These are phyloP conservation scores for Platycheirus albimanus DNA, from an alignment of 2,888 invertebrate genomes.

Conservation along the genomic window DNA sequence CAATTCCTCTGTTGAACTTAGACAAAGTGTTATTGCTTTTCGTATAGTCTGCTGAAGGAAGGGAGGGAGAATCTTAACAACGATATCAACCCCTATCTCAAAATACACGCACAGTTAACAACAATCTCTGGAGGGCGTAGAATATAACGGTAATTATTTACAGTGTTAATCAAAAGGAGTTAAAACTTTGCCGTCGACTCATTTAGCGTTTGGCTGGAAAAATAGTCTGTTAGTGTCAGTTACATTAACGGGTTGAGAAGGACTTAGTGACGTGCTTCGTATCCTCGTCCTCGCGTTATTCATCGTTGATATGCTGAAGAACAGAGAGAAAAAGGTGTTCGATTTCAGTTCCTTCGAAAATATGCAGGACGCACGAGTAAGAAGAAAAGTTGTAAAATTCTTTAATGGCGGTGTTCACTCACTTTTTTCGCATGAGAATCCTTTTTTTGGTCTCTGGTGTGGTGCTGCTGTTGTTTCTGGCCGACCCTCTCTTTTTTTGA, in stretches of 20 bases:
- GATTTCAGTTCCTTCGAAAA: too few species aligned
- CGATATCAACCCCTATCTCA: not conserved
- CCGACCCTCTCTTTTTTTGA: too few species aligned
- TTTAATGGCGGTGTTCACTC: conserved; percentile 32
- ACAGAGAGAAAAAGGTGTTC: conserved; percentile 34
- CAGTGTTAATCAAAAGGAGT: conserved; percentile 67
- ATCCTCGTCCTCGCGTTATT: too few species aligned
- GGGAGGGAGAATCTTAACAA: conserved; percentile 1
- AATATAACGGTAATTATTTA: conserved; percentile 65
- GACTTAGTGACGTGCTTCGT: conserved; percentile 35
- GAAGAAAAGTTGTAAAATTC: conserved; percentile 39
- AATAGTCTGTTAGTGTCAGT: conserved; percentile 67
- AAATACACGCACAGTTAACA: not conserved
- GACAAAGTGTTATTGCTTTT: conserved; percentile 71
- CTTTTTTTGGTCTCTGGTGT: conserved; percentile 43
- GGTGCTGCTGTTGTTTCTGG: conserved; percentile 12
- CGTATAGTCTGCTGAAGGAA: conserved; percentile 18
- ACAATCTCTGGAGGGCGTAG: conserved; percentile 43
- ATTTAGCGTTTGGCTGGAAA: conserved; percentile 50
- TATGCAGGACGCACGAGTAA: too few species aligned
- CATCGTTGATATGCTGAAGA: conserved; percentile 44
- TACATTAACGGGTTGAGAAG: conserved; percentile 27
- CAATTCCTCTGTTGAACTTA: conserved; percentile 65
- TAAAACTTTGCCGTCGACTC: conserved; percentile 54
- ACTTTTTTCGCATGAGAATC: conserved; percentile 34